These are phyloP conservation scores for Cetoscarus ocellatus DNA, from an alignment of 2,797 vertebrate genomes.

Conservation along the genomic window DNA sequence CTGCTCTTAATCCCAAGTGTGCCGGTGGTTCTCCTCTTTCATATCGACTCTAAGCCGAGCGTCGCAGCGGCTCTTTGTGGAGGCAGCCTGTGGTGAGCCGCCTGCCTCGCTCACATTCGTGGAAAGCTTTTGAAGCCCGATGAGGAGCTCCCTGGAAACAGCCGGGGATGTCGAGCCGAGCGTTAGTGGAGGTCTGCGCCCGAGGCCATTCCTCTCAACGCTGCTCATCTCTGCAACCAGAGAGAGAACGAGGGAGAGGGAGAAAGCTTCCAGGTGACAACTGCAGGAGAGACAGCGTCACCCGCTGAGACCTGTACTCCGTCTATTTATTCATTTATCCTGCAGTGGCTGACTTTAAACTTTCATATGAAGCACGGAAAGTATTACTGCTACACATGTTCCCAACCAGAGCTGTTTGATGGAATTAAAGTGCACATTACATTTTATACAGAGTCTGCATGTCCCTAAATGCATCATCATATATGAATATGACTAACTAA, in stretches of 20 bases:
- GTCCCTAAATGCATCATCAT: too few species aligned
- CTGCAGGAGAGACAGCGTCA: slow-evolving; percentile 27
- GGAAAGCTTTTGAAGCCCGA: slow-evolving; percentile 73
- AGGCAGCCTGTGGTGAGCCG: slow-evolving; percentile 66
- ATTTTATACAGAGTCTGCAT: too few species aligned
- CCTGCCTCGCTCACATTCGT: slow-evolving; percentile 68
- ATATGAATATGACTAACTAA: too few species aligned
- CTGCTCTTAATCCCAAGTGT: slow-evolving; percentile 50
- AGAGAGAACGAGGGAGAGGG: slow-evolving; percentile 45
- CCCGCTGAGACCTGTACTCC: slow-evolving; percentile 48
- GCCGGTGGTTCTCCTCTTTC: slow-evolving; percentile 49
- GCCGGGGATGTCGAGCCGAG: slow-evolving; percentile 64
- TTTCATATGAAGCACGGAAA: slow-evolving; percentile 12
- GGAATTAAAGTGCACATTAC: too few species aligned
- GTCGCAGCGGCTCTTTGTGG: slow-evolving; percentile 61
- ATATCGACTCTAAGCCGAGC: slow-evolving; percentile 63
- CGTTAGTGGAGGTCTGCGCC: slow-evolving; percentile 66
- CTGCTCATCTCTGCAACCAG: slow-evolving; percentile 70
- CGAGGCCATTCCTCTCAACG: slow-evolving; percentile 74
- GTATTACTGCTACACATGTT: not conserved
- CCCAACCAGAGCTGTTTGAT: too few species aligned
- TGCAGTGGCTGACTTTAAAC: slow-evolving; percentile 11
- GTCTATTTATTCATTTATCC: slow-evolving; percentile 33
- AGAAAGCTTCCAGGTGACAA: slow-evolving; percentile 76
- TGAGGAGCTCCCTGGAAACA: slow-evolving; percentile 69